These are phyloP conservation scores for Pimpla rufipes DNA, from an alignment of 2,888 invertebrate genomes.

Conservation along the genomic window DNA sequence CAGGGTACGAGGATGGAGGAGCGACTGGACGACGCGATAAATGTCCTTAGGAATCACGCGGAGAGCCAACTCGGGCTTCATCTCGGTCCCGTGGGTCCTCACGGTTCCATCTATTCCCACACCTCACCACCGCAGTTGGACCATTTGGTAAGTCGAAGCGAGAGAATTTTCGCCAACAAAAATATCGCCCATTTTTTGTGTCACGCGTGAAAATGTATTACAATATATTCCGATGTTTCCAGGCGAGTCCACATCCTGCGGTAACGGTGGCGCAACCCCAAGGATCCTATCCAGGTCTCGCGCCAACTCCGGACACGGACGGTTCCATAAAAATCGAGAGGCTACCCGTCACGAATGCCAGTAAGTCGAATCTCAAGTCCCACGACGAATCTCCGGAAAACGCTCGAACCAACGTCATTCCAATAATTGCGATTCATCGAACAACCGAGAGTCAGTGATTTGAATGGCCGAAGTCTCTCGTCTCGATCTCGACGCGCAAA, in stretches of 20 bases:
- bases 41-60: slow-evolving; percentile 97
- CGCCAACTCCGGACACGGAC: slow-evolving; percentile 87
- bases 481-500: not conserved
- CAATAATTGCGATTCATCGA: slow-evolving; percentile 9
- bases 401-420: slow-evolving; percentile 18
- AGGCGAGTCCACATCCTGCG: slow-evolving; percentile 85
- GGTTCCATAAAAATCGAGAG: slow-evolving; percentile 89
- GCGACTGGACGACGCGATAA: slow-evolving; percentile 97
- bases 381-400: not conserved
- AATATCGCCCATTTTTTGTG: not conserved
- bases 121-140: slow-evolving; percentile 87
- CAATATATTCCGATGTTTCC: slow-evolving; percentile 64
- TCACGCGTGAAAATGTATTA: no score
- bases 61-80: slow-evolving; percentile 91
- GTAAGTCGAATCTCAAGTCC: slow-evolving; percentile 85
- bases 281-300: slow-evolving; percentile 85
- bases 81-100: slow-evolving; percentile 85
- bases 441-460: not conserved
- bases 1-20: slow-evolving; percentile 98
- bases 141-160: slow-evolving; percentile 84
- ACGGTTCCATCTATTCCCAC: slow-evolving; percentile 86
- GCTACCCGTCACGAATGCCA: slow-evolving; percentile 88
- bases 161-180: not conserved
- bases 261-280: slow-evolving; percentile 85
- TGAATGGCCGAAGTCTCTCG: slow-evolving; percentile 33